Conservation (phyloP, 2,888 invertebrate genomes). For the Sericinus montela region DNA sequence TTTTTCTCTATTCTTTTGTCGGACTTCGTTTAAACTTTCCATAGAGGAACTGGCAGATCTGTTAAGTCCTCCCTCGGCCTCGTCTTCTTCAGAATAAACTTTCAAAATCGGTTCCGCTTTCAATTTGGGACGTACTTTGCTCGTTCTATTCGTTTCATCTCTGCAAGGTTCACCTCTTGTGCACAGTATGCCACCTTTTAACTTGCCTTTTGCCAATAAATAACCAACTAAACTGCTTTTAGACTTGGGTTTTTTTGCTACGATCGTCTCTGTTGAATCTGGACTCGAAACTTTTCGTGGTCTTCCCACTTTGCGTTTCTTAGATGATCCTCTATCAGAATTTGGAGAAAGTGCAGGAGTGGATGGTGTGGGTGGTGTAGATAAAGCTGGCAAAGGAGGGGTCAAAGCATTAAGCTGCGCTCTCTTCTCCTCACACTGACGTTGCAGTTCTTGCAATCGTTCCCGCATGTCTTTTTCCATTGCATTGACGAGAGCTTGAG, state of each 20-base stretch:
- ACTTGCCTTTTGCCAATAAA: conserved; percentile 82
- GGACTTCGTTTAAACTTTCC: conserved; percentile 73
- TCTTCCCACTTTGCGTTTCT: conserved; percentile 90
- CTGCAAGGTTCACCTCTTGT: conserved; percentile 76
- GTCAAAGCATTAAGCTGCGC: conserved; percentile 87
- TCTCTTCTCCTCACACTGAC: conserved; percentile 90
- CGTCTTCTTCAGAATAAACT: conserved; percentile 77
- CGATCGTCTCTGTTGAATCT: conserved; percentile 87
- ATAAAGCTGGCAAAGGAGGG: conserved; percentile 68
- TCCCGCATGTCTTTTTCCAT: conserved; percentile 91
- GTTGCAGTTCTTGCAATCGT: conserved; percentile 88
- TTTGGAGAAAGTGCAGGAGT: conserved; percentile 69
- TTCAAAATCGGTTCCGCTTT: conserved; percentile 86
- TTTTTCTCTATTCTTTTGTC: conserved; percentile 71
- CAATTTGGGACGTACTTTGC: conserved; percentile 85
- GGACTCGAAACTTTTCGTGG: conserved; percentile 85
- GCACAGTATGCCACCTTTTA: conserved; percentile 74
- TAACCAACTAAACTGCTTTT: conserved; percentile 83
- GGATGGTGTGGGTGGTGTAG: conserved; percentile 63
- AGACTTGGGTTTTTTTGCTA: conserved; percentile 89
- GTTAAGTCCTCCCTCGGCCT: conserved; percentile 64
- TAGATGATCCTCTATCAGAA: conserved; percentile 78
- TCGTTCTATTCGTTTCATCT: conserved; percentile 63
- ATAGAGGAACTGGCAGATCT: conserved; percentile 75
- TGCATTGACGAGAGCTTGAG: conserved; percentile 82